Conservation (phyloP, 2,113 vertebrate species). For the Indri indri region DNA sequence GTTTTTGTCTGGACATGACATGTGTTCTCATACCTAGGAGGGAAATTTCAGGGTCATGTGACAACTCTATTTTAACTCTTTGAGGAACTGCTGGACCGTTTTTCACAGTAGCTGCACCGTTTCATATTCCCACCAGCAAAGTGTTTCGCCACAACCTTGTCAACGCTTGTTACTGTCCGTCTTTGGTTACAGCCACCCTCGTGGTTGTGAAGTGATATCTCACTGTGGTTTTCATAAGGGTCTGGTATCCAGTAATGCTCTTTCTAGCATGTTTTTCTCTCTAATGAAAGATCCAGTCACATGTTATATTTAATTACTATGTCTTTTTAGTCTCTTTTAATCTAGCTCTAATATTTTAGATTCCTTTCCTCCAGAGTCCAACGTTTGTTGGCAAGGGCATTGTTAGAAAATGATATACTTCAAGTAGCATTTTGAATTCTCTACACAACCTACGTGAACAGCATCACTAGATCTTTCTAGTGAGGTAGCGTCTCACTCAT, state of each 20-base stretch:
- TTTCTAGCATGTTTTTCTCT: not conserved
- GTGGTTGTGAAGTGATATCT: not conserved
- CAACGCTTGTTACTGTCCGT: not conserved
- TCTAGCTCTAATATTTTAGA: not conserved
- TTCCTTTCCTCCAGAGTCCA: not conserved
- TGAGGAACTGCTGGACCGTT: not conserved
- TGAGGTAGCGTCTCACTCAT: not conserved
- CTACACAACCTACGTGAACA: not conserved
- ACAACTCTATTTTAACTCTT: not conserved
- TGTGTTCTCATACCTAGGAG: not conserved
- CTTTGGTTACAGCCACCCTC: not conserved
- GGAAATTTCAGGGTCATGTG: not conserved
- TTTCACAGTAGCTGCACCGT: not conserved
- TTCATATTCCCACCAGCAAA: not conserved
- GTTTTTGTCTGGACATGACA: not conserved
- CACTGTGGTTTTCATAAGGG: not conserved
- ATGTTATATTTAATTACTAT: not conserved
- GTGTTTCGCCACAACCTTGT: not conserved
- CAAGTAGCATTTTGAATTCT: not conserved
- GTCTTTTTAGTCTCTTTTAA: not conserved
- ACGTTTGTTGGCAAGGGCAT: not conserved
- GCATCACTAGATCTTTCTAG: not conserved
- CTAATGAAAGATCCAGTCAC: not conserved
- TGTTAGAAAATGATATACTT: not conserved
- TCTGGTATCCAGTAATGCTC: not conserved